Conservation (phyloP, 2,113 vertebrate genomes). For the Lagopus muta region DNA sequence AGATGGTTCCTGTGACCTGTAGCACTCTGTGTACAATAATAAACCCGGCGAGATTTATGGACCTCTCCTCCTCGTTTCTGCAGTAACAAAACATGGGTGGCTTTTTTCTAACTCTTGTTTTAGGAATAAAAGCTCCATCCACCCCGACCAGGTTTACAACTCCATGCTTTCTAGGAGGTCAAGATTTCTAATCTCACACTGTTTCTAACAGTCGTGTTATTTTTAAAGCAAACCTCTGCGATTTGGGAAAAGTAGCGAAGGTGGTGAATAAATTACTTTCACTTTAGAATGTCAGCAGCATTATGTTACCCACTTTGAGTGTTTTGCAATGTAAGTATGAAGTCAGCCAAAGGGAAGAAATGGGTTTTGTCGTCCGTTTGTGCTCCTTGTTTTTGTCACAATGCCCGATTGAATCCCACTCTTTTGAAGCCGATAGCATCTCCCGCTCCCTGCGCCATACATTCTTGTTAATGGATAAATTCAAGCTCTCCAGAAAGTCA, state of each 20-base stretch:
- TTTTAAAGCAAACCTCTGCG: neutral
- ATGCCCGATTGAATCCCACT: slow-evolving; percentile 72
- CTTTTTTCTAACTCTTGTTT: neutral
- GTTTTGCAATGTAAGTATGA: neutral
- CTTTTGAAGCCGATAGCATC: slow-evolving; percentile 79
- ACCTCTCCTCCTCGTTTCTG: neutral
- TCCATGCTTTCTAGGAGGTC: neutral
- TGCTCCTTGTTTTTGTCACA: slow-evolving; percentile 35
- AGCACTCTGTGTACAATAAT: slow-evolving; percentile 84
- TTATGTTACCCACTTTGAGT: neutral
- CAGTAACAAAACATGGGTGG: neutral
- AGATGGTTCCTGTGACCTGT: slow-evolving; percentile 89
- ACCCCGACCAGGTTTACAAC: neutral
- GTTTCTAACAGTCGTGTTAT: neutral
- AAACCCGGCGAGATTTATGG: slow-evolving; percentile 87
- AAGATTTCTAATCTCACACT: neutral
- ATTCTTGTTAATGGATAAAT: slow-evolving; percentile 83
- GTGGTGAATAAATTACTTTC: neutral
- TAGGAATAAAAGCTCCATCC: neutral
- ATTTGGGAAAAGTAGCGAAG: neutral
- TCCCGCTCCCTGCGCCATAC: slow-evolving; percentile 70
- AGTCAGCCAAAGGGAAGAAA: slow-evolving; percentile 23
- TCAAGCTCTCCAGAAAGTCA: slow-evolving; percentile 79
- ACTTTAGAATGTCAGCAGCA: neutral
- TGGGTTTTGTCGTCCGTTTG: slow-evolving; percentile 6